Evolutionary conservation across 2,888 invertebrate species (phyloP), one percentile per base, ranked within the genome.

Genomic region (Drosophila melanosoma): DNA sequence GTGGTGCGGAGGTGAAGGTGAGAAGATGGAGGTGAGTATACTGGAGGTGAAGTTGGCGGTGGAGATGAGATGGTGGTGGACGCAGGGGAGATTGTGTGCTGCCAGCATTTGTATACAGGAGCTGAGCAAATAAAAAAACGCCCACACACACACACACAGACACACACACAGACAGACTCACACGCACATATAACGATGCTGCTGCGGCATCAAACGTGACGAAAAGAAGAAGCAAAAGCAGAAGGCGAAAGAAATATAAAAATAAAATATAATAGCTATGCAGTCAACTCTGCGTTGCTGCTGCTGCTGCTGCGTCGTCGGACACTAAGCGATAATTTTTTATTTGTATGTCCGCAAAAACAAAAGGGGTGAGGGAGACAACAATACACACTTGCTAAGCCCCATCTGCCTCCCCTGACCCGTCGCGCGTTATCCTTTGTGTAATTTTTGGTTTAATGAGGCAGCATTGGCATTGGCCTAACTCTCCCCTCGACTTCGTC

Each of bases 381-480:
- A 32, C 49, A 23, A 66, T 51, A 79, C 42, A 76, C 67, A 76
- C 61, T 77, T 67, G 48, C 61, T 45, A 8, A 23, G 15, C 63
- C 48, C 33, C 40, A 61, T 45, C 57, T 57, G 65, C 66, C 48
- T 75, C 64, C 59, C 56, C 71, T 53, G 75, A 68, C 79, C 67
- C 65, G 10, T 17, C 5, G 82, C 64, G 71, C 77, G 74, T 89
- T 89, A 90, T 90, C 90, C 85, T 89, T 82, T 85, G 83, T 87
- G 89, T 90, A 86, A 87, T 90, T 89, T 90, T 82, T 82, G 81
- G 88, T 88, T 84, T 90, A 89, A 90, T 89, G 89, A 83, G 87
- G 88, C 84, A 80, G 69, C 76, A 82, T 77, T 76, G 74, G 79
- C 63, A 73, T 67, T 76, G 76, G 79, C 63, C 71, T 67, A 70